Percentiles rank a stretch among this genome's conserved stretches.
Evolutionary conservation across 2,888 invertebrate genomes (phyloP).

Genomic region (Xestia ashworthii): DNA sequence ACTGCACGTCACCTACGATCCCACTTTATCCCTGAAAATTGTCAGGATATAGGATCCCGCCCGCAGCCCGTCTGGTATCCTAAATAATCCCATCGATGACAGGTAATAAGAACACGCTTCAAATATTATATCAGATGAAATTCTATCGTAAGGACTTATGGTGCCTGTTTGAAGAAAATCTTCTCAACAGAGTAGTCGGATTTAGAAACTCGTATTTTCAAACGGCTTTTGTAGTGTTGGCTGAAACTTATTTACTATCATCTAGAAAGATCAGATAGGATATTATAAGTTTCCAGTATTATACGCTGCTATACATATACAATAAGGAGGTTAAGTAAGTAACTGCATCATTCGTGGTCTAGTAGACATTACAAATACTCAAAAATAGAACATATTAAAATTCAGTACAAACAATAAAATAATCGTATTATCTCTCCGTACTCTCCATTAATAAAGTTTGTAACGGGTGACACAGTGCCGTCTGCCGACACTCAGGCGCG

Average conservation of each 20-base stretch:
- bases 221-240: not conserved
- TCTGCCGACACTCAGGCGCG: constrained; percentile 25
- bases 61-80: not conserved
- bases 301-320: not conserved
- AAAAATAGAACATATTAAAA: constrained; percentile 11
- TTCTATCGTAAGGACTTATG: constrained; percentile 28
- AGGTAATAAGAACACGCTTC: constrained; percentile 44
- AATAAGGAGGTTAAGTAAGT: constrained; percentile 4
- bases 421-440: not conserved
- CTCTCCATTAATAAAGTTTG: constrained; percentile 21
- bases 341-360: not conserved
- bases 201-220: not conserved
- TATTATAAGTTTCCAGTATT: not conserved
- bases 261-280: not conserved
- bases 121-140: constrained; percentile 25
- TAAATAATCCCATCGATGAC: constrained; percentile 43
- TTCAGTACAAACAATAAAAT: constrained; percentile 24
- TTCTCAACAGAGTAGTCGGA: not conserved
- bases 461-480: constrained; percentile 20
- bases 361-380: not conserved
- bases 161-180: constrained; percentile 12
- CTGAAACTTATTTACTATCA: not conserved
- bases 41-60: not conserved
- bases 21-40: constrained; percentile 28
- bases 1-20: constrained; percentile 9